These are phyloP conservation scores for Carposina sasakii DNA, from an alignment of 1,140 invertebrate species.

Conservation along the genomic window DNA sequence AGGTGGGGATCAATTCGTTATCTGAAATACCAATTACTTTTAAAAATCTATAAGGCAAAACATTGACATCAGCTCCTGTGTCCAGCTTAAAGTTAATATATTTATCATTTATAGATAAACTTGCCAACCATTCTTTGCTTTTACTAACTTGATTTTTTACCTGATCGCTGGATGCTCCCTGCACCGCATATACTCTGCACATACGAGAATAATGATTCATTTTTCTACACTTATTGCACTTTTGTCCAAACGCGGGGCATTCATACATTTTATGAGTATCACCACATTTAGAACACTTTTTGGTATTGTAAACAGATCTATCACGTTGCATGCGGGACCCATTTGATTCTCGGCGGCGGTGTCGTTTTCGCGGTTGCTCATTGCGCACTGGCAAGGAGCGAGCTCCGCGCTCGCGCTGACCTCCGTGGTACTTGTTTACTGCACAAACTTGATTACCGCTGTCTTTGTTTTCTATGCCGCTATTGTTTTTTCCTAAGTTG, in stretches of 20 bases:
- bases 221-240: constrained; percentile 6
- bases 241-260: constrained; percentile 6
- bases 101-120: not conserved
- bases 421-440: not conserved
- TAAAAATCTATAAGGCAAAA: constrained; percentile 3
- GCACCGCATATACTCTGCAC: not conserved
- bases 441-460: not conserved
- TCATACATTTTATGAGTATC: constrained; percentile 1
- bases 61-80: constrained; percentile 10
- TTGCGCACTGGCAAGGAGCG: not conserved
- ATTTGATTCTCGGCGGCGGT: not conserved
- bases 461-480: not conserved
- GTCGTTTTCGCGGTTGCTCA: not conserved
- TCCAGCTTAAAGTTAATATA: constrained; percentile 5
- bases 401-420: not conserved
- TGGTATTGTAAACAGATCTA: not conserved
- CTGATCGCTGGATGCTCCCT: constrained; percentile 4
- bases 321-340: not conserved
- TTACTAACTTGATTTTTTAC: not conserved
- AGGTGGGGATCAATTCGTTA: not conserved
- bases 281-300: constrained; percentile 1
- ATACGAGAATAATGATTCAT: constrained; percentile 13
- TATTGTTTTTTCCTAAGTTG: not conserved
- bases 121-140: not conserved
- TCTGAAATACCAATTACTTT: not conserved